These are phyloP conservation scores for Acanthurus lineatus DNA, from an alignment of 2,797 vertebrate genomes.

Conservation along the genomic window DNA sequence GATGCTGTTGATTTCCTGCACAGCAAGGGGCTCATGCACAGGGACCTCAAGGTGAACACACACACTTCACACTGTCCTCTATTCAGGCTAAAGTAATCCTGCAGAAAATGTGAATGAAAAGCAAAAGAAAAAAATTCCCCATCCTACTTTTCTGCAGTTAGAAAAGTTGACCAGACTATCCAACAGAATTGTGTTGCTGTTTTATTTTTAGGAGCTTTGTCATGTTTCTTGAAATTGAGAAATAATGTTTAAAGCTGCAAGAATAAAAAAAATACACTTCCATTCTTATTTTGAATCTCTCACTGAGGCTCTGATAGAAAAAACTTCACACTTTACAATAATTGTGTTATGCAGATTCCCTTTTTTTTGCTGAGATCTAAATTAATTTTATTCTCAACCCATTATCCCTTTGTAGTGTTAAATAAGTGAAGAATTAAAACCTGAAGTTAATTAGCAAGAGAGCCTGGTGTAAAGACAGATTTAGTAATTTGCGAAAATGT, in stretches of 20 bases:
- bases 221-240: neutral
- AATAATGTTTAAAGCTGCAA: neutral
- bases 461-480: neutral
- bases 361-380: too few species aligned
- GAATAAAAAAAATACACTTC: too few species aligned
- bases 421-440: too few species aligned
- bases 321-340: too few species aligned
- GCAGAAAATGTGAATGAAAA: neutral
- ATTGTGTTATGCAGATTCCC: too few species aligned
- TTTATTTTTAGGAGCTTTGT: neutral
- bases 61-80: neutral
- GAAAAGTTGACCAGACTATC: neutral
- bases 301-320: too few species aligned
- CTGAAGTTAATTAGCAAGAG: neutral
- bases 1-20: conserved; percentile 98
- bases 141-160: neutral
- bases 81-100: too few species aligned
- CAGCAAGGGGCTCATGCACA: conserved; percentile 98
- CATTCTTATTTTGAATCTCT: too few species aligned
- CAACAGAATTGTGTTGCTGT: too few species aligned
- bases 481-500: neutral
- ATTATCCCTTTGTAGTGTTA: too few species aligned
- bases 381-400: too few species aligned
- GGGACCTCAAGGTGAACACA: conserved; percentile 94
- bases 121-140: neutral